These are phyloP conservation scores for Pseudorhombus dupliciocellatus DNA, from an alignment of 2,113 vertebrate species.

Conservation along the genomic window DNA sequence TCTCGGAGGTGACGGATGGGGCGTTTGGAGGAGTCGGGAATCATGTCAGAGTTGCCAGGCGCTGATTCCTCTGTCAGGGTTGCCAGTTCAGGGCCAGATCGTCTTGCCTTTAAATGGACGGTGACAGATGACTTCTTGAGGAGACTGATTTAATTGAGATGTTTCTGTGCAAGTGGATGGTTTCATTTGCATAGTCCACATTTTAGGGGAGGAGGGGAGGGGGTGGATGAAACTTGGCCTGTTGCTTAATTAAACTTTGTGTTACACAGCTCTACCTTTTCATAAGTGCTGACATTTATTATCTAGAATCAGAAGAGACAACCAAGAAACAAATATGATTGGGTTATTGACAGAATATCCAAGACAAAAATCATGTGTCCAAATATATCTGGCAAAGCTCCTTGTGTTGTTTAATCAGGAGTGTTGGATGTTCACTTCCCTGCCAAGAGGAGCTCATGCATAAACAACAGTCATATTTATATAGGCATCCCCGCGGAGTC, in stretches of 20 bases:
- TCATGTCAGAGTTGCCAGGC: slow-evolving; percentile 40
- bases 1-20: slow-evolving; percentile 59
- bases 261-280: slow-evolving; percentile 19
- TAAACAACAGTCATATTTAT: slow-evolving; percentile 77
- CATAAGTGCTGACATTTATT: slow-evolving; percentile 3
- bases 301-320: slow-evolving; percentile 31
- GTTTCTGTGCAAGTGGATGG: background rate
- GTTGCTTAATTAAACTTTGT: slow-evolving; percentile 36
- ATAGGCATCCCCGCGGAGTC: slow-evolving; percentile 63
- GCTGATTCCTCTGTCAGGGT: slow-evolving; percentile 37
- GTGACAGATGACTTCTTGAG: slow-evolving; percentile 17
- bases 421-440: slow-evolving; percentile 46
- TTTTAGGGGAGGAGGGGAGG: background rate
- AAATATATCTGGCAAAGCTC: slow-evolving; percentile 47
- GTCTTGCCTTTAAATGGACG: slow-evolving; percentile 10
- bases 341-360: slow-evolving; percentile 54
- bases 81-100: slow-evolving; percentile 24
- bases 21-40: slow-evolving; percentile 27
- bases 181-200: slow-evolving; percentile 38
- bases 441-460: slow-evolving; percentile 73
- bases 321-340: slow-evolving; percentile 37
- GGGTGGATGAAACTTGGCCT: background rate
- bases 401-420: slow-evolving; percentile 48
- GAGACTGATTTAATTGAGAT: slow-evolving; percentile 52
- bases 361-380: slow-evolving; percentile 26